A percentile compares a stretch with the other conserved stretches of the same genome.
These are phyloP conservation scores for Liparis tanakae DNA, from an alignment of 2,797 vertebrate genomes.

Conservation along the genomic window DNA sequence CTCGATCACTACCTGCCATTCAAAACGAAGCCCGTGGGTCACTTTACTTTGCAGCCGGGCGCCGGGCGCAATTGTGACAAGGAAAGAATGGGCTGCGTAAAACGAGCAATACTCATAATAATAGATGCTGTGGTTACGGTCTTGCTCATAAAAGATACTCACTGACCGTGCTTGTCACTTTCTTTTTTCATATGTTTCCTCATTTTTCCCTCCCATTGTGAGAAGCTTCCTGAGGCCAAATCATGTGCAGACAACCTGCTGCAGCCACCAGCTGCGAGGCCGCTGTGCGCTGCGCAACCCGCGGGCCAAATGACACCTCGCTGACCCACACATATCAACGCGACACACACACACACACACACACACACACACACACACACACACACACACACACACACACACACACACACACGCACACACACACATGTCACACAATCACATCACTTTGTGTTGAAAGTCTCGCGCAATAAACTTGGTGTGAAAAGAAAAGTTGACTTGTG, in stretches of 20 bases:
- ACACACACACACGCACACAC: too few relatives aligned
- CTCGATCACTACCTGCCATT: slow-evolving; percentile 68
- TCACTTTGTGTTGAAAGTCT: too few relatives aligned
- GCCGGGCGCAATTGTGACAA: slow-evolving; percentile 54
- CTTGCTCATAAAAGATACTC: background rate
- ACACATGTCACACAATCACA: rapidly evolving
- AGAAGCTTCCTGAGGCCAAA: slow-evolving; percentile 37
- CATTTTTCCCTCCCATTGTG: slow-evolving; percentile 7
- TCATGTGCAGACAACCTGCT: slow-evolving; percentile 64
- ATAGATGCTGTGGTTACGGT: slow-evolving; percentile 22
- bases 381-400: background rate
- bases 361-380: too few relatives aligned
- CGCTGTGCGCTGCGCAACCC: slow-evolving; percentile 35
- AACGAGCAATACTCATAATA: slow-evolving; percentile 11
- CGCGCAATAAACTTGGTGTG: background rate
- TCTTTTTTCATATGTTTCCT: background rate
- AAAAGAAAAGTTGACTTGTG: background rate
- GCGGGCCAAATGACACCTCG: slow-evolving; percentile 44
- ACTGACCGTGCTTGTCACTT: background rate
- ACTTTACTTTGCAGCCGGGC: slow-evolving; percentile 47
- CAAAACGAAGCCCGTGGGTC: slow-evolving; percentile 39
- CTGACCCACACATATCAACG: slow-evolving; percentile 34
- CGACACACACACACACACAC: background rate
- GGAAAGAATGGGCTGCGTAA: slow-evolving; percentile 37
- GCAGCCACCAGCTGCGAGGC: slow-evolving; percentile 62